phyloP scores from a whole-genome alignment of 2,888 invertebrate genomes.

The Neoascia interrupta region DNA sequence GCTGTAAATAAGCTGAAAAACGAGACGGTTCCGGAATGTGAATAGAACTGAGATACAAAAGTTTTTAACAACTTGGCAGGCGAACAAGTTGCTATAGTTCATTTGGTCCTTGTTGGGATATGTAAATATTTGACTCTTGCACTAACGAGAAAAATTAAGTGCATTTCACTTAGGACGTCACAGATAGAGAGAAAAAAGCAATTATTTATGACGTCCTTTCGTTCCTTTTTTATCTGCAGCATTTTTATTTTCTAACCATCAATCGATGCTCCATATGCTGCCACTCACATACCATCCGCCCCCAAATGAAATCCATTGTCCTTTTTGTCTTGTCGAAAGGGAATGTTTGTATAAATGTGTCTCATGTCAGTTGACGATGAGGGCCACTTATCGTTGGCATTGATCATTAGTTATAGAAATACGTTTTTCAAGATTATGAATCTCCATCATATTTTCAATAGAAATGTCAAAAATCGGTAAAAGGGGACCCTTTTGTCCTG shows the following conservation, averaged over 20 bases:
- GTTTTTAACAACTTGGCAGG: conserved; percentile 59
- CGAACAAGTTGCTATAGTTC: conserved; percentile 65
- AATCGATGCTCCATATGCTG: conserved; percentile 31
- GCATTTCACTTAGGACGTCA: conserved; percentile 48
- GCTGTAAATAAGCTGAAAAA: conserved; percentile 30
- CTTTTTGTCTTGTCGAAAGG: not conserved
- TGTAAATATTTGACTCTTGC: no score
- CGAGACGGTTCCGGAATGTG: not conserved
- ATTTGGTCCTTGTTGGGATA: conserved; percentile 48
- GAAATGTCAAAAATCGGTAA: conserved; percentile 25
- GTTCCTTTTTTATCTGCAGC: not conserved
- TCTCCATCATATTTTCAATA: conserved; percentile 26
- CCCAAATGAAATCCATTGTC: not conserved
- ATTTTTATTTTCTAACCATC: conserved; percentile 15
- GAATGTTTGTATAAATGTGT: conserved; percentile 26
- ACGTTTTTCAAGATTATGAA: conserved; percentile 19
- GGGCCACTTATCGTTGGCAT: conserved; percentile 41
- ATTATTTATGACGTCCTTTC: not conserved
- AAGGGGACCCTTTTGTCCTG: conserved; percentile 14
- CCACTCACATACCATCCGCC: conserved; percentile 16
- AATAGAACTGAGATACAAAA: conserved; percentile 8
- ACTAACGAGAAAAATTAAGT: conserved; percentile 21
- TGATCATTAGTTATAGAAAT: conserved; percentile 44
- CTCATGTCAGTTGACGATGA: conserved; percentile 33
- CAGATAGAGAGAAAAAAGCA: not conserved